Conservation (phyloP, 1,140 invertebrate genomes). For the Anoplophora glabripennis region DNA sequence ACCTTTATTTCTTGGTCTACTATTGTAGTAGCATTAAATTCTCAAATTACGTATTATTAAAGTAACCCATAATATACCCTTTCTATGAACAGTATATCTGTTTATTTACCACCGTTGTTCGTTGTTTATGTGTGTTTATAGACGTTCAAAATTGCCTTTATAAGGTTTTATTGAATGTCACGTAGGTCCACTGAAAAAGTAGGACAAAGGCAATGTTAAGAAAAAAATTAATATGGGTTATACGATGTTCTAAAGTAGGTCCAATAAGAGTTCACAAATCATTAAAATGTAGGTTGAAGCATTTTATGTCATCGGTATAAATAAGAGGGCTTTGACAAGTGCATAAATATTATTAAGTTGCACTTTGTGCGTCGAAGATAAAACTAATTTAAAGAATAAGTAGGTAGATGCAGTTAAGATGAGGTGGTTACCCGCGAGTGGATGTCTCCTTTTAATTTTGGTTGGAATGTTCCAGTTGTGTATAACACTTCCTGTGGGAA, state of each 20-base stretch:
- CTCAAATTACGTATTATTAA: no score
- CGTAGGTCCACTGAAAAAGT: no score
- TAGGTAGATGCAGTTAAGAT: background rate
- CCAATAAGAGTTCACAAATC: constrained; percentile 19
- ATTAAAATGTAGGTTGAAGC: constrained; percentile 21
- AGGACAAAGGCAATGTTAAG: no score
- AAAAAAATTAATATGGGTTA: no score
- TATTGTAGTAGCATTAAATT: no score
- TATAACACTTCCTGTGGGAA: constrained; percentile 16
- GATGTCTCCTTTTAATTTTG: constrained; percentile 1
- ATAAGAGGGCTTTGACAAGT: constrained; percentile 6
- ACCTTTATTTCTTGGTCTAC: no score
- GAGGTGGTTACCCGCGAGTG: background rate
- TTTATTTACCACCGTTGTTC: no score
- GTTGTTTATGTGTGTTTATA: no score
- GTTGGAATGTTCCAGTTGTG: constrained; percentile 6
- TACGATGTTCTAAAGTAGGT: constrained; percentile 6
- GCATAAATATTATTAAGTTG: background rate
- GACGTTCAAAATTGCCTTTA: no score
- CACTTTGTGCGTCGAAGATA: background rate
- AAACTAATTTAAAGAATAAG: background rate
- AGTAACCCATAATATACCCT: no score
- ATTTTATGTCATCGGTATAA: constrained; percentile 16
- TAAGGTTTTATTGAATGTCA: no score
- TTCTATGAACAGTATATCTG: no score